phyloP scores from a whole-genome alignment of 2,113 vertebrate species.

The Argyrosomus japonicus region DNA sequence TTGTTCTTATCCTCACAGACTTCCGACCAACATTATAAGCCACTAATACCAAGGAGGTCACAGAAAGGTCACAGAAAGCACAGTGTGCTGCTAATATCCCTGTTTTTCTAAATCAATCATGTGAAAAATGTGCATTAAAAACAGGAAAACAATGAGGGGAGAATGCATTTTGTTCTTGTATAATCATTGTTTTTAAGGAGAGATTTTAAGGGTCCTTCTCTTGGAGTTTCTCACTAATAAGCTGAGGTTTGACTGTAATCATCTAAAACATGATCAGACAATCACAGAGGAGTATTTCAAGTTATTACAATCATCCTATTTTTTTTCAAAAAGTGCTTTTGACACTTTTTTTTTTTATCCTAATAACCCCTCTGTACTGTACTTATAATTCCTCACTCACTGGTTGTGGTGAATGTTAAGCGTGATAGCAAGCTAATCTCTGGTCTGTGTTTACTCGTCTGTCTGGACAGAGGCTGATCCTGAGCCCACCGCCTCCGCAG shows the following conservation, averaged over 20 bases:
- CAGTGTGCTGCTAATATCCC: background rate
- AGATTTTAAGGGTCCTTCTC: background rate
- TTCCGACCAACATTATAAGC: conserved; percentile 28
- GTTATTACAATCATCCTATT: background rate
- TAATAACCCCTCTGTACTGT: background rate
- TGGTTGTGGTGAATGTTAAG: conserved; percentile 51
- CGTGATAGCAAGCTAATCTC: conserved; percentile 66
- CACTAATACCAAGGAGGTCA: conserved; percentile 45
- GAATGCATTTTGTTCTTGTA: background rate
- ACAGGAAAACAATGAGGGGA: background rate
- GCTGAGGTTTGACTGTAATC: background rate
- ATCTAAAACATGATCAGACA: background rate
- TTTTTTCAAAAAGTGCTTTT: background rate
- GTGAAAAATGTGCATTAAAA: background rate
- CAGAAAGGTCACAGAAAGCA: conserved; percentile 19
- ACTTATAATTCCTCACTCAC: conserved; percentile 29
- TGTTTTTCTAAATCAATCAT: conserved; percentile 2
- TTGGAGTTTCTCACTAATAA: background rate
- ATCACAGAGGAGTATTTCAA: background rate
- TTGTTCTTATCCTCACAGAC: conserved; percentile 15
- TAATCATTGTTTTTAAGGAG: background rate
- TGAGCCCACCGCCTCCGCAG: conserved; percentile 43
- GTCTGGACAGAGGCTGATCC: conserved; percentile 57
- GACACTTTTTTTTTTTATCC: conserved; percentile 16
- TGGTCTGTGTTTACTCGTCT: conserved; percentile 72